Evolutionary conservation across 2,888 invertebrate species (phyloP), one percentile per base, ranked within the genome.

Genomic region (Plebejus argus): DNA sequence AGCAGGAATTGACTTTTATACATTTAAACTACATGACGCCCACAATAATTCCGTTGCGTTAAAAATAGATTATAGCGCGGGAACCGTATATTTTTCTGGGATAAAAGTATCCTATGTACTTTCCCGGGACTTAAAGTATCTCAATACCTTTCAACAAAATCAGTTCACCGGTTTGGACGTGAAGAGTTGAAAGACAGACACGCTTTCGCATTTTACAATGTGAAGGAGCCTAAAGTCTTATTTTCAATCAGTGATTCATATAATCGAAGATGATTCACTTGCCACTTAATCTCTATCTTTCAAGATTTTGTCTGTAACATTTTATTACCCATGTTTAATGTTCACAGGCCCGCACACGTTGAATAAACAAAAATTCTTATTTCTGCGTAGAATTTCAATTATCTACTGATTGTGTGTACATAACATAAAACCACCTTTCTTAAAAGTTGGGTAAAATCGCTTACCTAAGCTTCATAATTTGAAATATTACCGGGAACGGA

Each of bases 271-370:
- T 82, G 76, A 81, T 81, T 84, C 82, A 83, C 28, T 28, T 28
- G 28, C 2, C 28, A 1, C 66, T 82, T 86, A 86, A 87, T 87
- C 80, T 83, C 80, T 87, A 88, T 84, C 86, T 84, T 79, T 79
- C 79, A 85, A 88, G 84, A 85, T 86, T 83, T 87, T 88, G 88
- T 89, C 90, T 91, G 90, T 89, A 86, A 82, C 35, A 76, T 85
- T 89, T 90, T 88, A 89, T 74, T 87, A 82, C 84, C 82, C 78
- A 82, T 85, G 88, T 89, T 87, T 85, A 28, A 87, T 84, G 82
- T 76, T 79, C 83, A 82, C 82, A 82, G 83, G 83, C 82, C 80
- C 53, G 49, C 72, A 72, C 72, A 53, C 5, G 3, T 20, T 45
- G 72, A 72, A 49, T 74, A 53, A 53, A 74, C 53, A 66, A 66